A percentile compares a stretch with the other conserved stretches of the same genome.
Conservation (phyloP, 2,797 vertebrate genomes). For the Balearica regulorum region DNA sequence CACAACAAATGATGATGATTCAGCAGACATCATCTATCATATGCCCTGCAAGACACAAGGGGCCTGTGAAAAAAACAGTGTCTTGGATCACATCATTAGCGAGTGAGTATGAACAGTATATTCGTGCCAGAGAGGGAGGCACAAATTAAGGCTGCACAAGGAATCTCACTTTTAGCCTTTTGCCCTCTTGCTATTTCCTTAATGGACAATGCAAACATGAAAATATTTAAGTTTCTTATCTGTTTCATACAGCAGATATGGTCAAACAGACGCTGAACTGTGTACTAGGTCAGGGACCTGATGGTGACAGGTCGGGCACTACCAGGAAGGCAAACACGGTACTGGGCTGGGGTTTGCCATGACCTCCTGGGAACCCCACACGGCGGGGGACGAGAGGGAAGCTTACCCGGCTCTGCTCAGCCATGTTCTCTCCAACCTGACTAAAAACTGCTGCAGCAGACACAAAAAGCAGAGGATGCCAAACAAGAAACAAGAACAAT, state of each 20-base stretch:
- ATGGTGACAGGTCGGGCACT: background rate
- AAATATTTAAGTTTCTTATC: background rate
- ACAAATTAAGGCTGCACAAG: background rate
- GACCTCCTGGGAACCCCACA: accelerated
- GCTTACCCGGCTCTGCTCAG: background rate
- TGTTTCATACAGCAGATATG: background rate
- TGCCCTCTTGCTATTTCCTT: background rate
- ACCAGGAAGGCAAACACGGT: background rate
- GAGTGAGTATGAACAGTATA: background rate
- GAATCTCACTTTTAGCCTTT: background rate
- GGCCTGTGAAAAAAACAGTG: background rate
- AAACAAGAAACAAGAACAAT: background rate
- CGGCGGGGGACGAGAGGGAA: accelerated
- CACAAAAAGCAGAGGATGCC: background rate
- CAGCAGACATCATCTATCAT: conserved; percentile 14
- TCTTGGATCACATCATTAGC: background rate
- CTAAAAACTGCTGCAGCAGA: background rate
- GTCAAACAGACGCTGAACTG: background rate
- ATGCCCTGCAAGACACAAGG: background rate
- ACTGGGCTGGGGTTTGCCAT: accelerated
- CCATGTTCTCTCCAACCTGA: background rate
- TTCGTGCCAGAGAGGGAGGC: background rate
- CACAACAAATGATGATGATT: background rate
- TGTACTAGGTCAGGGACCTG: background rate
- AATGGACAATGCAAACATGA: background rate